Evolutionary conservation across 2,113 vertebrate genomes (phyloP).

Genomic region (Prionailurus bengalensis): DNA sequence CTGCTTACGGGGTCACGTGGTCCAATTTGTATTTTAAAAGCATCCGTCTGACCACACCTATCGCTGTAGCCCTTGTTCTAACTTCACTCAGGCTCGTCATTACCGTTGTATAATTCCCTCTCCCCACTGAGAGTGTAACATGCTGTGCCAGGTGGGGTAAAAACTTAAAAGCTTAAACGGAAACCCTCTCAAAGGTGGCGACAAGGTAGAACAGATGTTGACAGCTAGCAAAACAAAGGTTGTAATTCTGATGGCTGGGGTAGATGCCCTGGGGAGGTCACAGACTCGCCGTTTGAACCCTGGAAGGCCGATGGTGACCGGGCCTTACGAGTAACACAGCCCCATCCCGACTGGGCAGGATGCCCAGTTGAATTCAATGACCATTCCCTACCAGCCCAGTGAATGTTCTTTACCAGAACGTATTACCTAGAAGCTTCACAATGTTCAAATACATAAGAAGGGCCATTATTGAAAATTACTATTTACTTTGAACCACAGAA

Average conservation of each 20-base stretch:
- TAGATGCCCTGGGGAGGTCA: background rate
- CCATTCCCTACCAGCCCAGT: background rate
- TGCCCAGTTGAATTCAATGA: background rate
- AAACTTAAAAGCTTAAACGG: background rate
- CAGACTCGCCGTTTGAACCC: too few species aligned
- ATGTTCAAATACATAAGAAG: background rate
- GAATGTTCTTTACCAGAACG: background rate
- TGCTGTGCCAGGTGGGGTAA: rapidly evolving
- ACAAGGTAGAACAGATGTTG: background rate
- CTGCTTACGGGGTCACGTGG: background rate
- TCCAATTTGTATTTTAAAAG: background rate
- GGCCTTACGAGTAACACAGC: rapidly evolving
- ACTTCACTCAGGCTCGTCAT: background rate
- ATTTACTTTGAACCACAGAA: background rate
- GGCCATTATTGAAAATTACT: background rate
- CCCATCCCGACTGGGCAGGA: background rate
- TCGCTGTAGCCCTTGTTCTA: rapidly evolving
- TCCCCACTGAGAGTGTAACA: background rate
- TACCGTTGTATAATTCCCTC: background rate
- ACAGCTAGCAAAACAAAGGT: background rate
- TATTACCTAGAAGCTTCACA: background rate
- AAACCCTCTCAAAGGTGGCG: background rate
- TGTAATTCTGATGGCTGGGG: background rate
- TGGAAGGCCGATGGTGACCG: background rate
- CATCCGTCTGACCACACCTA: background rate